Conservation (phyloP, 2,888 invertebrate genomes). For the Temnothorax rugatulus region DNA sequence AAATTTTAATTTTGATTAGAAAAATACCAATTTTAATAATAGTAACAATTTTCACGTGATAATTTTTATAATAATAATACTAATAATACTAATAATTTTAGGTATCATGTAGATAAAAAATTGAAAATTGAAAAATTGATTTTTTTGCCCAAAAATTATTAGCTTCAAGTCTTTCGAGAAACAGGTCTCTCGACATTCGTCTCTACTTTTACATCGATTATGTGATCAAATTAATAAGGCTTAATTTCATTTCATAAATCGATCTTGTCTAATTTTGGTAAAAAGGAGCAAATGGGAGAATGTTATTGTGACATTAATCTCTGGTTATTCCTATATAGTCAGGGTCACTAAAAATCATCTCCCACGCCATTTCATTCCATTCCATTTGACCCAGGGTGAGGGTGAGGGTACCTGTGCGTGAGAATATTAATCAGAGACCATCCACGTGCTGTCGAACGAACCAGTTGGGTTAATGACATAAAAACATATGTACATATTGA, state of each 20-base stretch:
- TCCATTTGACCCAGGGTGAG: constrained; percentile 61
- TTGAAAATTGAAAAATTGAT: background rate
- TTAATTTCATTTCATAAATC: constrained; percentile 16
- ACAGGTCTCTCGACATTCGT: background rate
- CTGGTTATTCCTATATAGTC: constrained; percentile 46
- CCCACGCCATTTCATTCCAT: constrained; percentile 57
- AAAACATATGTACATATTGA: constrained; percentile 66
- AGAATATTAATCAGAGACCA: constrained; percentile 72
- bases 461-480: constrained; percentile 72
- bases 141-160: background rate
- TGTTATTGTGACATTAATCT: constrained; percentile 57
- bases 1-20: background rate
- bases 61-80: constrained; percentile 12
- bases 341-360: constrained; percentile 47
- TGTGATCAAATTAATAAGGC: constrained; percentile 21
- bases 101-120: background rate
- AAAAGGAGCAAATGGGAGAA: background rate
- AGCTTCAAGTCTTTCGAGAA: background rate
- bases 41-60: background rate
- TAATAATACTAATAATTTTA: constrained; percentile 10
- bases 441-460: constrained; percentile 64
- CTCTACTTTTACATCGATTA: background rate
- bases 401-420: constrained; percentile 71
- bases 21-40: background rate
- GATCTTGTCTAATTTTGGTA: background rate